Evolutionary conservation across 2,797 vertebrate species (phyloP).

Genomic region (Notoglanidium macrostoma): DNA sequence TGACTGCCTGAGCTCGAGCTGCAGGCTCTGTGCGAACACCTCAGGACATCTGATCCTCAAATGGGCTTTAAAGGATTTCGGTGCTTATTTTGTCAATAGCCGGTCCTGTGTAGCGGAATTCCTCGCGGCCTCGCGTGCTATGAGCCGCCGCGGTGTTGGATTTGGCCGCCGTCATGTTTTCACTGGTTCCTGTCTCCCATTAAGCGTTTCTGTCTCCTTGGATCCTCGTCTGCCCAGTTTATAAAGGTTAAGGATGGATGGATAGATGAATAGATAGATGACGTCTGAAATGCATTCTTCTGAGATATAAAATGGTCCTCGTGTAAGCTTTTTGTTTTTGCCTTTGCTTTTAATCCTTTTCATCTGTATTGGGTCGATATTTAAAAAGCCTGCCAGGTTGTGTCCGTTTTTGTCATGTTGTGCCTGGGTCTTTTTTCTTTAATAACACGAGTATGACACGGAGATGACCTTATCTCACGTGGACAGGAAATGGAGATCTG

Average conservation of each 20-base stretch:
- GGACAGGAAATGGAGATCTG: not conserved
- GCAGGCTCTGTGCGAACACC: not conserved
- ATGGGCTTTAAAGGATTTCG: slow-evolving; percentile 34
- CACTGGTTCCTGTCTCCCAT: not conserved
- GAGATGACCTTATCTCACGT: not conserved
- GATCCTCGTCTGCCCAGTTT: not conserved
- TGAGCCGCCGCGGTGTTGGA: slow-evolving; percentile 8
- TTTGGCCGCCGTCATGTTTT: slow-evolving; percentile 21
- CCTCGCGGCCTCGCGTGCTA: not conserved
- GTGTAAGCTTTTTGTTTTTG: not conserved
- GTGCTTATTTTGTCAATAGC: slow-evolving; percentile 45
- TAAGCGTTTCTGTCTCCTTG: slow-evolving; percentile 21
- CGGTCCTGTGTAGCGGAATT: slow-evolving; percentile 11
- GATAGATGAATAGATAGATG: not conserved
- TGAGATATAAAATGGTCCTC: not conserved
- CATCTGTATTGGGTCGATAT: not conserved
- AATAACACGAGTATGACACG: not conserved
- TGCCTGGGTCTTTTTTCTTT: not conserved
- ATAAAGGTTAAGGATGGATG: not conserved
- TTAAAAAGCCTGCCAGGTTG: not conserved
- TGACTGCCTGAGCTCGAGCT: not conserved
- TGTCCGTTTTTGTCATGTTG: not conserved
- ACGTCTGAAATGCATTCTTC: not conserved
- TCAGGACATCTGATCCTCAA: slow-evolving; percentile 29
- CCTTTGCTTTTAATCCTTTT: not conserved